Base-by-base conservation (phyloP, 1,140 invertebrate species). In the Centruroides vittatus region DNA sequence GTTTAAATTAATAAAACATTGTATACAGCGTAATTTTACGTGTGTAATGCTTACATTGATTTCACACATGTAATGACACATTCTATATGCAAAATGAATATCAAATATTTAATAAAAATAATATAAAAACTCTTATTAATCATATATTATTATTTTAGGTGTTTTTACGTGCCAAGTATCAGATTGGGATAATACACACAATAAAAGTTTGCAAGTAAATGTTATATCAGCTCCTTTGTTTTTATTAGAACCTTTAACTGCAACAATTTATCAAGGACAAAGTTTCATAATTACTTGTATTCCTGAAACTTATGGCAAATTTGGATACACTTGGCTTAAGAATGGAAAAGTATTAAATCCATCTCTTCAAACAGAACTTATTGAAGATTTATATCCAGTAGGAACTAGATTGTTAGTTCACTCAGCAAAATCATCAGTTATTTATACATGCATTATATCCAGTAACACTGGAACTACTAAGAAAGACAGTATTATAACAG, bases 301-400 rank as follows among this genome's bases (percentile, higher is more conserved):
- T 5, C 58, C 65, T 4, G 13, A 61, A 35, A 58, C 46, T 10
- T 47, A 53, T 55, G 57, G 49, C 3, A 60, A 13, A 34, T 61
- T 68, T 35, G 66, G 67, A 10, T 68, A 66, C 55, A 67, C 64
- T 35, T 68, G 67, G 67, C 47, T 66, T 1, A 68, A 67, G 59
- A 64, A 68, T 55, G 63, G 61, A 7, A 23, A 55, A 41, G 64
- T 68, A 5, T 57, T 68, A 7, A 65, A 65, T 55, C 62, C 65
- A 11, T 62, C 58, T 5, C 52, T 51, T 4, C 61, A 66, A 35
- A 46, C 48, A 12, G 67, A 68, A 53, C 50, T 67, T n/a, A 61
- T 68, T 7, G 67, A 68, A 50, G 67, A 68, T 53, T 35, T 68
- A 0, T 68, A 59, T 60, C 67, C 67, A 2, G 59, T 60, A 8